These are phyloP conservation scores for Mythimna vitellina DNA, from an alignment of 2,888 invertebrate species.

Conservation along the genomic window DNA sequence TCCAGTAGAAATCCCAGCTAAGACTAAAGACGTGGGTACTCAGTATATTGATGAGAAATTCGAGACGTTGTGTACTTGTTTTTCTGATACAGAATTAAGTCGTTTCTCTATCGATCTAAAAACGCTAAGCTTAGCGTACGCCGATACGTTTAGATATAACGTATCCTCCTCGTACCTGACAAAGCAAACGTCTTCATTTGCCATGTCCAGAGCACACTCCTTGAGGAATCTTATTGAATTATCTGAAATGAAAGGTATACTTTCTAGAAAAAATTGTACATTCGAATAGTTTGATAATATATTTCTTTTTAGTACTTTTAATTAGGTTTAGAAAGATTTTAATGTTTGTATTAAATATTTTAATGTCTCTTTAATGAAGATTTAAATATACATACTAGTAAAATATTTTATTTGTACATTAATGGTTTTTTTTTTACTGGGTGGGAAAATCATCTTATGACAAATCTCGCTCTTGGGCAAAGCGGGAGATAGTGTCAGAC, in stretches of 20 bases:
- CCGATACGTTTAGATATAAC: not conserved
- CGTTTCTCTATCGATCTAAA: not conserved
- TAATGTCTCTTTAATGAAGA: constrained; percentile 25
- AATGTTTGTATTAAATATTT: constrained; percentile 16
- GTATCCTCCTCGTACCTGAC: constrained; percentile 1
- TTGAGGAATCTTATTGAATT: constrained; percentile 72
- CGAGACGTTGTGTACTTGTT: constrained; percentile 80
- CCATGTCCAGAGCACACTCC: constrained; percentile 72
- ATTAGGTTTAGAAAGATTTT: constrained; percentile 24
- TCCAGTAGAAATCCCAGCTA: constrained; percentile 58
- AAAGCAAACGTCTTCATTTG: constrained; percentile 67
- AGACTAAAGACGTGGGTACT: constrained; percentile 72
- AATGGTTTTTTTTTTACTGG: no score
- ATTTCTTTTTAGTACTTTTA: constrained; percentile 27
- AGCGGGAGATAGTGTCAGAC: no score
- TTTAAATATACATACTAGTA: constrained; percentile 2
- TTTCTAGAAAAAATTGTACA: constrained; percentile 48
- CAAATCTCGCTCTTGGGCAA: no score
- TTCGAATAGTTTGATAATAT: constrained; percentile 17
- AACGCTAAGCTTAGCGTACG: not conserved
- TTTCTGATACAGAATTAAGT: not conserved
- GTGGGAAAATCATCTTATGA: no score
- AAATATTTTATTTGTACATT: not conserved
- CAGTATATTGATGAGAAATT: constrained; percentile 78
- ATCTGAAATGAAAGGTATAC: constrained; percentile 78